Evolutionary conservation across 2,888 invertebrate species (phyloP), one percentile per base, ranked within the genome.

Genomic region (Aspidapion aeneum): DNA sequence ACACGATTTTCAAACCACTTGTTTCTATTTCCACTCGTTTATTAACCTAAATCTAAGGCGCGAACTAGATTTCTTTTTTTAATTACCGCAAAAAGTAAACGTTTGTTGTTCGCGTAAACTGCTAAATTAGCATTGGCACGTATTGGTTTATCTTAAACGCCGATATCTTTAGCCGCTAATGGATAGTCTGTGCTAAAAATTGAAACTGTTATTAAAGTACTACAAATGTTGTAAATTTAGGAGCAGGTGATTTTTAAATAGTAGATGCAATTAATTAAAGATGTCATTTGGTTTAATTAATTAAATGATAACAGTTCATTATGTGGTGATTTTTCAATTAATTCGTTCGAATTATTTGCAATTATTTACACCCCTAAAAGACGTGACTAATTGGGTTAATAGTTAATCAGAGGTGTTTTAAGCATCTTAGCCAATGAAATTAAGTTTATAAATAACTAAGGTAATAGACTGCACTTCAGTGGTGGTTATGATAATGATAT

Each of bases 21-120:
- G 3, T 35, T 3, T 35, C 12, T 35, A 7, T 35, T 35, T 12
- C 12, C 3, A 7, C 12, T 35, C 3, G 35, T 35, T 35, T 35
- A 35, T 35, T 35, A 35, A 35, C 35, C 35, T 35, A 35, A 57
- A 49, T 54, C 61, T 62, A 17, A 56, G 60, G 60, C 61, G 54
- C 60, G 57, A 60, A 61, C 64, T 64, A 51, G 55, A 58, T 58
- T 63, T 48, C 55, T 56, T 58, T 62, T 65, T 65, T 62, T 51
- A 62, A 62, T 65, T 66, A 63, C 63, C 57, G 62, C 60, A 57
- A 50, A 66, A 65, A 64, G 12, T n/a, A 35, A 35, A 35, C 35
- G 35, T 35, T 35, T 35, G 35, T 35, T 55, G 61, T 60, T 65
- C 60, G 19, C 60, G 58, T 63, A 61, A 61, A 51, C 48, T 55